These are phyloP conservation scores for Lithobates pipiens DNA, from an alignment of 2,797 vertebrate genomes.

Conservation along the genomic window DNA sequence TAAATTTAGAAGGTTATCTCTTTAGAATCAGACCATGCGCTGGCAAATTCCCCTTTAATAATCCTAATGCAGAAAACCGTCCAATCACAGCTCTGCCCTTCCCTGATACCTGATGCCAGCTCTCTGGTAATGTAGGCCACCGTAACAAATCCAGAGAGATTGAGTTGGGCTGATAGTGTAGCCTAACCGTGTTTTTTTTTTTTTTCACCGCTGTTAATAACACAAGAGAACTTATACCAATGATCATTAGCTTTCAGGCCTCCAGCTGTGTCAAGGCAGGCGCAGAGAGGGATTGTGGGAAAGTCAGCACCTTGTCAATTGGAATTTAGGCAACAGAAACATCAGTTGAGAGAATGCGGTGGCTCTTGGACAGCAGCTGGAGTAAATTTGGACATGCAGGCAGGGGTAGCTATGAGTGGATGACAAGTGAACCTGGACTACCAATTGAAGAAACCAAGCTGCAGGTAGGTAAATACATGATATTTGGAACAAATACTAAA, in stretches of 20 bases:
- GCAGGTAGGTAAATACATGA: constrained; percentile 75
- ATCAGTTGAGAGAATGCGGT: constrained; percentile 77
- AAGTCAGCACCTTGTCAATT: constrained; percentile 37
- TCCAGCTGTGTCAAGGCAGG: constrained; percentile 66
- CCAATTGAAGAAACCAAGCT: constrained; percentile 81
- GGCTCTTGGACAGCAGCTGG: constrained; percentile 85
- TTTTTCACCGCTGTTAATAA: constrained; percentile 32
- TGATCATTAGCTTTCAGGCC: constrained; percentile 67
- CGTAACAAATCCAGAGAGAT: constrained; percentile 74
- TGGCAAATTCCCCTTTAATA: constrained; percentile 71
- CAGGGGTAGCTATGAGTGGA: constrained; percentile 86
- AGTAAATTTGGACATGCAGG: constrained; percentile 86
- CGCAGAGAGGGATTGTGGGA: constrained; percentile 61
- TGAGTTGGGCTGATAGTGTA: constrained; percentile 67
- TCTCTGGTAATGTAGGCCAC: constrained; percentile 73
- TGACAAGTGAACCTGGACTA: constrained; percentile 77
- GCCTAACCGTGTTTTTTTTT: constrained; percentile 63
- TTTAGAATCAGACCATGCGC: constrained; percentile 64
- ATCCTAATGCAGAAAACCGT: constrained; percentile 69
- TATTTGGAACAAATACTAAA: background rate
- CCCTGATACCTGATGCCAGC: constrained; percentile 73
- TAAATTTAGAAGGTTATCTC: constrained; percentile 69
- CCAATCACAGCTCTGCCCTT: constrained; percentile 68
- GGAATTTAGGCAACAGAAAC: constrained; percentile 30
- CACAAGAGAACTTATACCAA: constrained; percentile 56